These are phyloP conservation scores for Nycticryphes semicollaris DNA, from an alignment of 2,113 vertebrate species.

Conservation along the genomic window DNA sequence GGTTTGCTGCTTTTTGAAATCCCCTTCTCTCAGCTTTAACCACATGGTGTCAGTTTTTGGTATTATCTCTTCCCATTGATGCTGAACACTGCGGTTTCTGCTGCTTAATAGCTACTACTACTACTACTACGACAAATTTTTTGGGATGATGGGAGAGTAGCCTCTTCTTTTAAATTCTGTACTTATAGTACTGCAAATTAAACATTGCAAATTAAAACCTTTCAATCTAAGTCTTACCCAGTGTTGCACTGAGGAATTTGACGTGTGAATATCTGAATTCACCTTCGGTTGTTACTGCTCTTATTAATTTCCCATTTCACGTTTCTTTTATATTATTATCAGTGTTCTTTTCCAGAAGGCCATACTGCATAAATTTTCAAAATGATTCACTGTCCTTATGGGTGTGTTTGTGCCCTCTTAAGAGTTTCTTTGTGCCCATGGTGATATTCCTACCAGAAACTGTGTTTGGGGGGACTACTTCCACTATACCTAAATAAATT, in stretches of 20 bases:
- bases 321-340: background rate
- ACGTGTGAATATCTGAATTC: background rate
- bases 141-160: background rate
- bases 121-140: background rate
- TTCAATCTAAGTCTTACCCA: background rate
- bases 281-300: background rate
- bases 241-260: background rate
- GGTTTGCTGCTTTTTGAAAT: conserved; percentile 31
- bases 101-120: background rate
- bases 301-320: background rate
- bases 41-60: background rate
- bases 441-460: background rate
- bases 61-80: background rate
- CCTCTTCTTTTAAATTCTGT: background rate
- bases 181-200: background rate
- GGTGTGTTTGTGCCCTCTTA: background rate
- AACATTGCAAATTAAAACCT: background rate
- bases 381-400: background rate
- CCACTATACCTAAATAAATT: background rate
- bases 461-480: background rate
- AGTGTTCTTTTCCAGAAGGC: background rate
- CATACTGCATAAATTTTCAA: background rate
- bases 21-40: conserved; percentile 1
- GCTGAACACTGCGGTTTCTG: background rate
- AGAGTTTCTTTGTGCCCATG: background rate